Conservation (phyloP, 2,113 vertebrate species). For the Eulemur rufifrons region DNA sequence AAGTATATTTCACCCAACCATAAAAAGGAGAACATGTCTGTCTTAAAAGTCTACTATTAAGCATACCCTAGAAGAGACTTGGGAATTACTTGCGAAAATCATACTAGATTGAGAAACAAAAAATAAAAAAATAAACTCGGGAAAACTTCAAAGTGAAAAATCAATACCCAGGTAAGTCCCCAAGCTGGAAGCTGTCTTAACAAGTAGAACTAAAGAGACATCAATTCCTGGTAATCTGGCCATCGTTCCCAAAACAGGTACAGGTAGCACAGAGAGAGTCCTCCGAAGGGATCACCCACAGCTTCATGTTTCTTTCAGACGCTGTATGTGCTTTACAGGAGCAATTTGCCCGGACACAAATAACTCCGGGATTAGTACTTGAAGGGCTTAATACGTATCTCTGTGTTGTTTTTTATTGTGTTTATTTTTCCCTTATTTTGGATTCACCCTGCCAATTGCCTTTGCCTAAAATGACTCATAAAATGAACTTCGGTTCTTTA, state of each 20-base stretch:
- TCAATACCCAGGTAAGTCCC: neutral
- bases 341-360: neutral
- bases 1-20: constrained; percentile 37
- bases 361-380: neutral
- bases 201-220: constrained; percentile 48
- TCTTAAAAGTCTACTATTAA: constrained; percentile 42
- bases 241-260: neutral
- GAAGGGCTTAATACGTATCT: neutral
- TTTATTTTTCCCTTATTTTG: constrained; percentile 3
- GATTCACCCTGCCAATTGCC: neutral
- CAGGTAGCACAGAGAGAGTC: neutral
- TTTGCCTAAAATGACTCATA: constrained; percentile 29
- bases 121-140: constrained; percentile 26
- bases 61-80: neutral
- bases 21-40: constrained; percentile 42
- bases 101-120: constrained; percentile 1
- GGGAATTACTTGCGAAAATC: constrained; percentile 50
- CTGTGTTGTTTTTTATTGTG: neutral
- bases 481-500: neutral
- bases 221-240: neutral
- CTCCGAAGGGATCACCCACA: neutral
- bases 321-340: neutral
- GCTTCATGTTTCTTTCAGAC: neutral
- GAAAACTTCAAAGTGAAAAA: constrained; percentile 60
- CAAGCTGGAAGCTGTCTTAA: constrained; percentile 13